Evolutionary conservation across 2,888 invertebrate species (phyloP).

Genomic region (Formica aserva): DNA sequence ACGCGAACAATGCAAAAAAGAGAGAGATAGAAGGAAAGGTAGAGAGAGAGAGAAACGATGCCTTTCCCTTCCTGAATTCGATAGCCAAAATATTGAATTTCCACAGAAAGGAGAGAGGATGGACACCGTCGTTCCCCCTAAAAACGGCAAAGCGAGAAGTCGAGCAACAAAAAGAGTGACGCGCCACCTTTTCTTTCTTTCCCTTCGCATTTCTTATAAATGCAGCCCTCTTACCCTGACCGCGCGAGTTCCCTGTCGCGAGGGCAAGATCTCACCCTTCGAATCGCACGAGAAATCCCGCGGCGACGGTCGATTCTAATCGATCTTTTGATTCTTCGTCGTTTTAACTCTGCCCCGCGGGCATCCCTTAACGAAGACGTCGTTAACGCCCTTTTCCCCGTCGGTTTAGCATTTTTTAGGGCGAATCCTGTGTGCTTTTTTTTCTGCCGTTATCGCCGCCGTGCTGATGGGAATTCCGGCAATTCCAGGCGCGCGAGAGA

Average conservation of each 20-base stretch:
- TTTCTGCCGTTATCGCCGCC: constrained; percentile 20
- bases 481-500: constrained; percentile 45
- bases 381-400: constrained; percentile 52
- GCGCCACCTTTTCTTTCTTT: constrained; percentile 61
- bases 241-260: constrained; percentile 43
- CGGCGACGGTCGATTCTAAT: constrained; percentile 78
- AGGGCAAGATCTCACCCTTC: constrained; percentile 70
- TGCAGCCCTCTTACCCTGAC: constrained; percentile 38
- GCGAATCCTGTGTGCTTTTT: constrained; percentile 33
- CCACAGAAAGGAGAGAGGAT: constrained; percentile 66
- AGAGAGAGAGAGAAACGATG: constrained; percentile 45
- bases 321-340: constrained; percentile 80
- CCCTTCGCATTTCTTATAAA: constrained; percentile 50
- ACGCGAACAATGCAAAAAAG: constrained; percentile 44
- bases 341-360: constrained; percentile 77
- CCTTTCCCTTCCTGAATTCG: constrained; percentile 68
- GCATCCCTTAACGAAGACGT: constrained; percentile 74
- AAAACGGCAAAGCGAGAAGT: constrained; percentile 69
- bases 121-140: constrained; percentile 63
- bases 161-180: constrained; percentile 66
- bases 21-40: constrained; percentile 47
- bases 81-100: constrained; percentile 84
- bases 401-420: constrained; percentile 51
- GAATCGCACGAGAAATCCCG: constrained; percentile 75
- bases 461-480: constrained; percentile 63